Percentiles rank a stretch among this genome's conserved stretches.
Conservation (phyloP, 2,113 vertebrate species). For the Aleadryas rufinucha region DNA sequence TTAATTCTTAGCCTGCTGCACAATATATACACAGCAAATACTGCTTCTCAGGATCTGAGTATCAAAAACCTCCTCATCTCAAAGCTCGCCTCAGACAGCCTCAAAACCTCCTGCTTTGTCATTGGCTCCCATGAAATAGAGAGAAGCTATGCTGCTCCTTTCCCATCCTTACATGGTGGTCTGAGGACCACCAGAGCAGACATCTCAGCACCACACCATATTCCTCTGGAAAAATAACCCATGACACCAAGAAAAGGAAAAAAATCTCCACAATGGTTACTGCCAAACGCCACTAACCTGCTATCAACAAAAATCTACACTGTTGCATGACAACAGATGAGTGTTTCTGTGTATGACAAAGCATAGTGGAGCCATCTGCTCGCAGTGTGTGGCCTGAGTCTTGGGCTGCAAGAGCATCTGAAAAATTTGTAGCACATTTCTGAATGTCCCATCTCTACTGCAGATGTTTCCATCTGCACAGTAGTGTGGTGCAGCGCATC, state of each 20-base stretch:
- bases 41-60: neutral
- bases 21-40: neutral
- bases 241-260: neutral
- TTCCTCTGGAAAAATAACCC: neutral
- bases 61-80: neutral
- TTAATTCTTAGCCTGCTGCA: neutral
- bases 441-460: neutral
- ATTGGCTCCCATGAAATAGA: neutral
- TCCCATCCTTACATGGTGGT: neutral
- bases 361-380: conserved; percentile 24
- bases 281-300: conserved; percentile 5
- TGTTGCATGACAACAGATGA: neutral
- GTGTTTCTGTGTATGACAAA: neutral
- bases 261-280: neutral
- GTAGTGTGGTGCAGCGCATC: neutral
- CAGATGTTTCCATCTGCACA: neutral
- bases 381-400: neutral
- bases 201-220: neutral
- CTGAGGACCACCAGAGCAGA: neutral
- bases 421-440: neutral
- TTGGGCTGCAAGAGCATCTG: neutral
- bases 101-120: neutral
- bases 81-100: neutral
- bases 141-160: neutral
- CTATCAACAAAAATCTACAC: neutral